phyloP scores from a whole-genome alignment of 2,113 vertebrate species.

The Okapia johnstoni region DNA sequence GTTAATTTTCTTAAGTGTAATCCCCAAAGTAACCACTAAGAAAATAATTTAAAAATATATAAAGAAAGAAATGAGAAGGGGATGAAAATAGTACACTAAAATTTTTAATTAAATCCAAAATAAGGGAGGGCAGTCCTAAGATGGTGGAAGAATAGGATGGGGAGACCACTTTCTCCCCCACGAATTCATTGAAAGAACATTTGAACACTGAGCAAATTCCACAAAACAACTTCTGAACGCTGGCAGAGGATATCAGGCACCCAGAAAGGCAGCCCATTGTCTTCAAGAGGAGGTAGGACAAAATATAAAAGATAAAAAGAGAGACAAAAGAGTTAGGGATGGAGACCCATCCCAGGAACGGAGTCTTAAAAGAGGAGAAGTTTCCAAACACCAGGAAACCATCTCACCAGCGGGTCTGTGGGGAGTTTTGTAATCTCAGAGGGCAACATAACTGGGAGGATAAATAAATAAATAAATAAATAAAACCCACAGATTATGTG shows the following conservation, averaged over 20 bases:
- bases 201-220: not conserved
- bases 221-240: not conserved
- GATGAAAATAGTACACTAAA: not conserved
- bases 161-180: not conserved
- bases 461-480: not conserved
- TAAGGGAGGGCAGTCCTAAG: not conserved
- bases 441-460: not conserved
- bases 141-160: not conserved
- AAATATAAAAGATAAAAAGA: not conserved
- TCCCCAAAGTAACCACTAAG: not conserved
- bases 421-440: not conserved
- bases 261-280: not conserved
- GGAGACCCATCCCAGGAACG: not conserved
- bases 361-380: not conserved
- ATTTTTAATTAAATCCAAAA: not conserved
- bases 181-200: not conserved
- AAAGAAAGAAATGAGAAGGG: not conserved
- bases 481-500: not conserved
- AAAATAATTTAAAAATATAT: not conserved
- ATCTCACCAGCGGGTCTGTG: not conserved
- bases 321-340: not conserved
- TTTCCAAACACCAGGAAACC: not conserved
- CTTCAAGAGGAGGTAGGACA: not conserved
- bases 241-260: not conserved
- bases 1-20: not conserved